Percentiles rank a stretch among this genome's conserved stretches.
Conservation (phyloP, 2,797 vertebrate species). For the Helarctos malayanus region DNA sequence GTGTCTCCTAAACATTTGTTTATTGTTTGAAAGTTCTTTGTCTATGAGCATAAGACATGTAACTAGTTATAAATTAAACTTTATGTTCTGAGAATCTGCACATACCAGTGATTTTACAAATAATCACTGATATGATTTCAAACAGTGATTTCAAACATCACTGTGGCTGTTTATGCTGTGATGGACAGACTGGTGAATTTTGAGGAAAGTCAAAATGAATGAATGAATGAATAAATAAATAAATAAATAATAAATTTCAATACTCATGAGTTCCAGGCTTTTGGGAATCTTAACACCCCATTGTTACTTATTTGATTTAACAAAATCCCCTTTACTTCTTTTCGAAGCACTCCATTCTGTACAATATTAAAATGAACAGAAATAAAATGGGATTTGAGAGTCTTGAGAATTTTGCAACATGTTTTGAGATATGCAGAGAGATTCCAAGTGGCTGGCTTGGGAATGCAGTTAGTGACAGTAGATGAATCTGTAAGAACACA, state of each 20-base stretch:
- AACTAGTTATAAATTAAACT: slow-evolving; percentile 11
- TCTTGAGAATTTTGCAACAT: slow-evolving; percentile 42
- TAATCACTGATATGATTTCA: neutral
- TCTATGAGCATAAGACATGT: neutral
- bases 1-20: neutral
- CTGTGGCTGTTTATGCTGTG: slow-evolving; percentile 61
- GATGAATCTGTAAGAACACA: slow-evolving; percentile 9
- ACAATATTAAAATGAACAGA: slow-evolving; percentile 40
- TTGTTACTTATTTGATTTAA: neutral
- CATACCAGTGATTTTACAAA: neutral
- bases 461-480: slow-evolving; percentile 5
- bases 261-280: neutral
- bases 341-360: neutral
- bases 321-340: slow-evolving; percentile 6
- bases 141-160: slow-evolving; percentile 33
- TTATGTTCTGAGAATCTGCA: neutral
- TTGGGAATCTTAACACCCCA: neutral
- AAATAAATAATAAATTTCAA: neutral
- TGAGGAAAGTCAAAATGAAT: slow-evolving; percentile 67
- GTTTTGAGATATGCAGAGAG: neutral
- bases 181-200: slow-evolving; percentile 67
- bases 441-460: neutral
- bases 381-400: slow-evolving; percentile 27
- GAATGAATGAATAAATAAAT: too few species aligned
- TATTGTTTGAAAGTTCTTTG: slow-evolving; percentile 24